Conservation (phyloP, 2,113 vertebrate genomes). For the Peromyscus maniculatus region DNA sequence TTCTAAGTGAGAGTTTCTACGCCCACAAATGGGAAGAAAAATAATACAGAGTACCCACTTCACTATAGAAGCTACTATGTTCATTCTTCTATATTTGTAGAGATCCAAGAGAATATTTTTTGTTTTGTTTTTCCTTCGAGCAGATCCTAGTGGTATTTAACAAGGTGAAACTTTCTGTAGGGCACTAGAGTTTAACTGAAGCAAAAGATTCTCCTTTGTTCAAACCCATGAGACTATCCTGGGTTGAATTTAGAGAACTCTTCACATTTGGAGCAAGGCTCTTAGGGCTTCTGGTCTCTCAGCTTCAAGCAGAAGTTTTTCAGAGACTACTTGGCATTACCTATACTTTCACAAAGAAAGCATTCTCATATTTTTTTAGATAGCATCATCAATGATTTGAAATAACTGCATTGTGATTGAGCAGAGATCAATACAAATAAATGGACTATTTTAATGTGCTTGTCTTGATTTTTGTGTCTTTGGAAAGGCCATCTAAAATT, state of each 20-base stretch:
- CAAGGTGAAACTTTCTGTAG: slow-evolving; percentile 31
- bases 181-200: slow-evolving; percentile 57
- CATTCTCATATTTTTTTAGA: slow-evolving; percentile 35
- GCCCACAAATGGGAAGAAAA: slow-evolving; percentile 25
- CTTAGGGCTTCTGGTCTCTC: slow-evolving; percentile 30
- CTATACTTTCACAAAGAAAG: slow-evolving; percentile 32
- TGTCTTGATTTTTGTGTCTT: slow-evolving; percentile 6
- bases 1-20: slow-evolving; percentile 42
- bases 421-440: slow-evolving; percentile 18
- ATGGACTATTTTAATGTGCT: slow-evolving; percentile 34
- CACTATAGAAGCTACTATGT: slow-evolving; percentile 51
- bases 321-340: slow-evolving; percentile 47
- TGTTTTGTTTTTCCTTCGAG: not conserved
- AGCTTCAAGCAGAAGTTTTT: slow-evolving; percentile 39
- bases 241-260: slow-evolving; percentile 58
- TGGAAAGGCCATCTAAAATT: not conserved
- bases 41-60: slow-evolving; percentile 9
- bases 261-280: slow-evolving; percentile 20
- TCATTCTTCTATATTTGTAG: slow-evolving; percentile 63
- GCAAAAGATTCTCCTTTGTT: slow-evolving; percentile 39
- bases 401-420: slow-evolving; percentile 27
- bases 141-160: slow-evolving; percentile 56
- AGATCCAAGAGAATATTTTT: not conserved
- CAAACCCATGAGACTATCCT: not conserved
- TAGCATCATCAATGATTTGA: slow-evolving; percentile 15